A percentile compares a stretch with the other conserved stretches of the same genome.
Conservation (phyloP, 1,140 invertebrate genomes). For the Phymorhynchus buccinoides region DNA sequence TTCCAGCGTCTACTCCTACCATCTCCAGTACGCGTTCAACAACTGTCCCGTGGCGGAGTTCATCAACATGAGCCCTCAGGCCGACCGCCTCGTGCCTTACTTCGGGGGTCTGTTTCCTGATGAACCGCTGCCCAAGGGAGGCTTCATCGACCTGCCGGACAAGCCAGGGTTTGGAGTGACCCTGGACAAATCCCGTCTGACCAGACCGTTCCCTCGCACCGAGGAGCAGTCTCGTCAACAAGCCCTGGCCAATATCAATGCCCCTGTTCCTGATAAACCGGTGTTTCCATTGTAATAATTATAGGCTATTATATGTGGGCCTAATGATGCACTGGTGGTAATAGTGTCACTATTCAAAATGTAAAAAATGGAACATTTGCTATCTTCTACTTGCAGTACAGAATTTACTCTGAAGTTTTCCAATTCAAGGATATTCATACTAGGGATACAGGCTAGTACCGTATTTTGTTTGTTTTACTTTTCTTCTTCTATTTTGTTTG, state of each 20-base stretch:
- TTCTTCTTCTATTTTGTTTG: not conserved
- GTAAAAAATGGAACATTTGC: too few relatives aligned
- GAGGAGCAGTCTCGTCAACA: slow-evolving; percentile 60
- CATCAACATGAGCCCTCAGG: slow-evolving; percentile 66
- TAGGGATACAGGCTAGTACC: too few relatives aligned
- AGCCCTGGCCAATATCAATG: slow-evolving; percentile 58
- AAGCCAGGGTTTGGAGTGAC: slow-evolving; percentile 68
- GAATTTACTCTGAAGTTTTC: too few relatives aligned
- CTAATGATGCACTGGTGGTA: too few relatives aligned
- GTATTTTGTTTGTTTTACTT: not conserved
- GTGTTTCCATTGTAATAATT: slow-evolving; percentile 60
- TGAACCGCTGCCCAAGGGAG: slow-evolving; percentile 65
- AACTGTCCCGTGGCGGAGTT: slow-evolving; percentile 69
- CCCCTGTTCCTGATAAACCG: slow-evolving; percentile 50
- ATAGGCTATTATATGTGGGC: not conserved
- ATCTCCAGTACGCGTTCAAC: slow-evolving; percentile 67
- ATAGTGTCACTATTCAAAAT: not conserved
- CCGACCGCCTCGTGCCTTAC: slow-evolving; percentile 65
- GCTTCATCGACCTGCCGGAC: slow-evolving; percentile 67
- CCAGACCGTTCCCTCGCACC: slow-evolving; percentile 58
- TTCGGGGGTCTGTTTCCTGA: slow-evolving; percentile 68
- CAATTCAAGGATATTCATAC: too few relatives aligned
- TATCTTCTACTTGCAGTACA: too few relatives aligned
- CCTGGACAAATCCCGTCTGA: slow-evolving; percentile 57
- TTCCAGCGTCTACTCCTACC: slow-evolving; percentile 69